A percentile compares a stretch with the other conserved stretches of the same genome.
phyloP scores from a whole-genome alignment of 1,140 invertebrate species.

The Sycophaga agraensis region DNA sequence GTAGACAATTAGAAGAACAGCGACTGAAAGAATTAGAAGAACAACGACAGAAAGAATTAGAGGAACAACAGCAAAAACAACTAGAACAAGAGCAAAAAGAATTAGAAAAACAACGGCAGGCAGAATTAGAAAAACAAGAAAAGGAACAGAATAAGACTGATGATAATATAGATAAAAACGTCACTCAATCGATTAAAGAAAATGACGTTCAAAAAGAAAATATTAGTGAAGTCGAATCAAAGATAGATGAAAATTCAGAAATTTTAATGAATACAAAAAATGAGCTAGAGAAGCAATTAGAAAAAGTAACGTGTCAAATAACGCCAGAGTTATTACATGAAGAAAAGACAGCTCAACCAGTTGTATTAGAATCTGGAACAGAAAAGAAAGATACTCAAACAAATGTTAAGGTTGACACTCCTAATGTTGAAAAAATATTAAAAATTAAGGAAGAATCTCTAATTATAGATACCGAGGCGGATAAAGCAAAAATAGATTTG shows the following conservation, averaged over 20 bases:
- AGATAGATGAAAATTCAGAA: not conserved
- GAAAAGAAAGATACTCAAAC: not conserved
- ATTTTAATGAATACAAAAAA: not conserved
- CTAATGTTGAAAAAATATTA: not conserved
- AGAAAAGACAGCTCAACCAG: not conserved
- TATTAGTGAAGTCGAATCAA: not conserved
- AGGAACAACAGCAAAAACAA: not conserved
- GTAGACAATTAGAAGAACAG: no score
- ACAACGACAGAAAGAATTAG: not conserved
- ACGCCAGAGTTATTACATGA: not conserved
- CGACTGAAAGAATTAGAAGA: not conserved
- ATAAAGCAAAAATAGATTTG: not conserved
- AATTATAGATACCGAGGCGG: not conserved
- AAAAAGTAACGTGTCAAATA: not conserved
- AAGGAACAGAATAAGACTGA: not conserved
- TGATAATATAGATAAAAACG: not conserved
- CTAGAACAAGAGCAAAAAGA: not conserved
- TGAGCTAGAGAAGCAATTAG: conserved; percentile 3
- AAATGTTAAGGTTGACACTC: not conserved
- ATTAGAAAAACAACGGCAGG: not conserved
- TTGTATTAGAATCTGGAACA: not conserved
- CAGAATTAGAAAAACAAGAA: not conserved
- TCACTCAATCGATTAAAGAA: not conserved
- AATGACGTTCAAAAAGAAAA: no score
- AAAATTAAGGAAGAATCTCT: not conserved